phyloP scores from a whole-genome alignment of 2,888 invertebrate species.

The Drosophila acutilabella region DNA sequence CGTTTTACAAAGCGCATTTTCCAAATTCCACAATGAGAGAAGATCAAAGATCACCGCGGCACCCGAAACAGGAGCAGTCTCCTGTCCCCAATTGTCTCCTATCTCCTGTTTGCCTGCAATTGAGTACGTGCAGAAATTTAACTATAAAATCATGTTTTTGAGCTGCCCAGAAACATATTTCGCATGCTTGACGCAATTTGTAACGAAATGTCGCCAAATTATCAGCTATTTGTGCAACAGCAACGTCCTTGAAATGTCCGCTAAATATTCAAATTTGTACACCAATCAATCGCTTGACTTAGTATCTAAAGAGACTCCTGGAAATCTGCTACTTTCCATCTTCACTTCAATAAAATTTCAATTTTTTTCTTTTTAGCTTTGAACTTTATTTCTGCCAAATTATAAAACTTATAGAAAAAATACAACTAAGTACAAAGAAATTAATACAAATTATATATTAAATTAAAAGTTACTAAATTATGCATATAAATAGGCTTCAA shows the following conservation, averaged over 20 bases:
- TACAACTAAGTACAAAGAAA: slow-evolving; percentile 49
- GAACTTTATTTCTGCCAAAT: slow-evolving; percentile 69
- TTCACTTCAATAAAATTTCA: not conserved
- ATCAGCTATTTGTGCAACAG: slow-evolving; percentile 13
- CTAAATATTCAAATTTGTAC: not conserved
- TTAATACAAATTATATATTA: slow-evolving; percentile 35
- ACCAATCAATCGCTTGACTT: too few relatives aligned
- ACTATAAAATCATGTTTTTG: slow-evolving; percentile 74
- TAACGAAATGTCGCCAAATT: slow-evolving; percentile 43
- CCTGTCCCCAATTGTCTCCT: not conserved
- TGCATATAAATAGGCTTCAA: slow-evolving; percentile 23
- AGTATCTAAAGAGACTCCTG: too few relatives aligned
- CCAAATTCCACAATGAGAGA: slow-evolving; percentile 55
- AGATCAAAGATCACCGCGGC: slow-evolving; percentile 79
- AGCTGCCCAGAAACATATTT: slow-evolving; percentile 45
- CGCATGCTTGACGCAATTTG: slow-evolving; percentile 55
- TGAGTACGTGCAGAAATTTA: slow-evolving; percentile 69
- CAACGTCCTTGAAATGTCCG: slow-evolving; percentile 44
- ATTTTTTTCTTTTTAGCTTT: slow-evolving; percentile 54
- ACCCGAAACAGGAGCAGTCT: slow-evolving; percentile 65
- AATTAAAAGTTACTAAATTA: slow-evolving; percentile 27
- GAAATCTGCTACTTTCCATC: too few relatives aligned
- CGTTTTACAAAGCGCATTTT: slow-evolving; percentile 79
- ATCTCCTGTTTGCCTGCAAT: slow-evolving; percentile 49
- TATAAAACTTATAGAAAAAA: slow-evolving; percentile 35